Evolutionary conservation across 2,888 invertebrate genomes (phyloP), one percentile per base, ranked within the genome.

Genomic region (Petrophora chlorosata): DNA sequence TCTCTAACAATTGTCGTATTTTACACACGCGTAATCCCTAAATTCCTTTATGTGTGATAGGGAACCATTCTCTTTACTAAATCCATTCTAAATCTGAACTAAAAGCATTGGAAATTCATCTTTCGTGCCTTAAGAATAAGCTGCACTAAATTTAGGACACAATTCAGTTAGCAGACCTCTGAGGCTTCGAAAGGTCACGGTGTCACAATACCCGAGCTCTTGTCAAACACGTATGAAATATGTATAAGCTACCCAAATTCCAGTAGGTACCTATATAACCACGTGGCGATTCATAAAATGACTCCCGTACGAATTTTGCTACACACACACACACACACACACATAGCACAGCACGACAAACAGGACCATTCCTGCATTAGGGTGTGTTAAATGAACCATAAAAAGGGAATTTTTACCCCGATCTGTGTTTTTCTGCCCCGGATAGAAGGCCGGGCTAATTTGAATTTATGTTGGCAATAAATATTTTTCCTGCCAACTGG

Each of bases 381-480:
- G 52, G 34, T 40, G 57, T 53, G 60, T 59, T 61, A 62, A 63
- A 56, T 58, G 57, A 58, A 56, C 59, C 63, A 53, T 61, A 57
- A 60, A 67, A 39, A 55, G 60, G 52, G 51, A 49, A 40, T 54
- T 51, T 51, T 42, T 53, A 51, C 53, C 55, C 52, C 33, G 58
- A 65, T 67, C 63, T 56, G 56, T 64, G 61, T 64, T 67, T 66
- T 72, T 67, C 61, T 59, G 53, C 62, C 56, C 56, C 56, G 60
- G 57, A 57, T 67, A 59, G 61, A 63, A 63, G 66, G 66, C 59
- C 60, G 62, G 64, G 60, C 62, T 75, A 73, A 76, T 76, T 76
- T 73, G 72, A 76, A 78, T 78, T 78, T 78, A 78, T 76, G 69
- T 56, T 36, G 15, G 65, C 62, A 61, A 73, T 78, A 77, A 76